Evolutionary conservation across 1,140 invertebrate genomes (phyloP).

Genomic region (Papilio polytes): DNA sequence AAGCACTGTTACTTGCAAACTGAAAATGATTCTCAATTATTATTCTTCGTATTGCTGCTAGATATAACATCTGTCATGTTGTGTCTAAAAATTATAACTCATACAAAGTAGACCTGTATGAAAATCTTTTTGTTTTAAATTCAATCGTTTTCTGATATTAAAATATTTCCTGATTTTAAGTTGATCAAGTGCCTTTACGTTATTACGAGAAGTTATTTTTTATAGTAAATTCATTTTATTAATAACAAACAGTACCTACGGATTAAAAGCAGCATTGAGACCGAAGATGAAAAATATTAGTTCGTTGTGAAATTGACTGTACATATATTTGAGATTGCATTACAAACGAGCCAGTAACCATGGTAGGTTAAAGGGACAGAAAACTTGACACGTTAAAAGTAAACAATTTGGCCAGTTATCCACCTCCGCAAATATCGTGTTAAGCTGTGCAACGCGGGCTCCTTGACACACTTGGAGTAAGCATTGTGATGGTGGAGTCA

Average conservation of each 20-base stretch:
- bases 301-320: neutral
- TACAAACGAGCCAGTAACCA: neutral
- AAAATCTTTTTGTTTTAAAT: neutral
- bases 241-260: neutral
- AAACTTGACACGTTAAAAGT: constrained; percentile 9
- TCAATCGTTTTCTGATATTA: no score
- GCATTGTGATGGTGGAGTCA: constrained; percentile 60
- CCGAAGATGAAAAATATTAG: neutral
- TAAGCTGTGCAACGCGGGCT: constrained; percentile 61
- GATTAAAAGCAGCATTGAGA: neutral
- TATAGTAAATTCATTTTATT: neutral
- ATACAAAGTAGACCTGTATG: neutral
- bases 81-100: neutral
- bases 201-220: neutral
- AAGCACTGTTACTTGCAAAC: neutral
- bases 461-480: constrained; percentile 71
- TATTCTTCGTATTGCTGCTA: neutral
- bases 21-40: constrained; percentile 9
- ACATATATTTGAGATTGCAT: neutral
- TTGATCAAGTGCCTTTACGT: neutral
- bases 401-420: constrained; percentile 35
- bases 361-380: neutral
- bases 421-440: constrained; percentile 47
- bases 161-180: no score
- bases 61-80: neutral